Base-by-base conservation (phyloP, 2,888 invertebrate species). In the Argyresthia goedartella region DNA sequence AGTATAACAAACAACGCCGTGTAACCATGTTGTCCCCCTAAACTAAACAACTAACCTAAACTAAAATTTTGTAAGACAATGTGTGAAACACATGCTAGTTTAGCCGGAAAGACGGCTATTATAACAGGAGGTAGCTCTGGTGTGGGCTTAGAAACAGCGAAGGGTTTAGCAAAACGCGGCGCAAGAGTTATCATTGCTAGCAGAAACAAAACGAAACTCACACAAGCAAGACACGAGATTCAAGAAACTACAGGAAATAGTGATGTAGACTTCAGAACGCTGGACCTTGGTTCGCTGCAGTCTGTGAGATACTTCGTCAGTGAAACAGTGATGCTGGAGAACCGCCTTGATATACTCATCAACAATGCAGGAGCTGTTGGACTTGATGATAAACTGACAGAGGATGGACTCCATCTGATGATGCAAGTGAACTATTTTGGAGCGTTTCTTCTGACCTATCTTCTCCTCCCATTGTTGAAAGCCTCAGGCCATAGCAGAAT, bases 361-460 rank as follows among this genome's bases (percentile, higher is more conserved):
- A 89, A 90, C 65, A 90, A 90, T 59, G 90, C 90, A 1, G 90
- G 90, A n/a, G 75, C 87, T 0, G 62, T 77, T 1, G 81, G 71
- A 0, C 59, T 81, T 0, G 75, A 80, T 0, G 78, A 82, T 52
- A 76, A 65, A 51, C 66, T 84, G 13, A 90, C 92, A 0, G 84
- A 88, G 59, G 92, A 93, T 58, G 91, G 91, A 1, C 71, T 93
- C 34, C 91, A 92, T 57, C 67, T 87, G 1, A 89, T 89, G 1
- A 90, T 92, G 88, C 92, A 92, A 65, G 88, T 91, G 49, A 93
- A 93, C 67, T 90, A 92, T 66, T 91, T 92, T 62, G 92, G 92
- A 8, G 89, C 90, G 0, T 94, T 94, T 66, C 75, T 94, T 43
- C 81, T 94, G 41, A 93, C 93, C 0, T 91, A 90, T 69, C 79